Evolutionary conservation across 2,888 invertebrate genomes (phyloP), one percentile per base, ranked within the genome.

Genomic region (Morinoia aosen): DNA sequence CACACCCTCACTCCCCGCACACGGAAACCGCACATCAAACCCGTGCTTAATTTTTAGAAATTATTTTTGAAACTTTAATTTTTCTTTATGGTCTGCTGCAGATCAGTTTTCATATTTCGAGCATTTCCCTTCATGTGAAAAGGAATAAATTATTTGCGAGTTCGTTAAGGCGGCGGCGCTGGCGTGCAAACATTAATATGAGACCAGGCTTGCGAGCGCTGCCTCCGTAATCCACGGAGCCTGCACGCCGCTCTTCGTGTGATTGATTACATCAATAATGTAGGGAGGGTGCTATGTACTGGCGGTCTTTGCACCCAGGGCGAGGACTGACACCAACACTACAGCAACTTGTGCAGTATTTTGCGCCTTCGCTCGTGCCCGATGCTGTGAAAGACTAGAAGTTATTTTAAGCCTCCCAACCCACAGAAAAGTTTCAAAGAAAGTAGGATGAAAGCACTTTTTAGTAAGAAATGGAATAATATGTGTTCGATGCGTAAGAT

Each of bases 201-300:
- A 48, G 58, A 56, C 57, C 33, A 14, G 48, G 57, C 57, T 57
- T 57, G 57, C 90, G 40, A 90, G 25, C 48, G 90, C 90, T 48
- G 90, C 90, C 90, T 40, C 90, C 25, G 93, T 93, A 93, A 93
- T 93, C 93, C 93, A 57, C 57, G 93, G 57, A 93, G 57, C 93
- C 57, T 57, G 57, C 93, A 56, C 57, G 93, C 57, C 93, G 14
- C 93, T 39, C 40, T 90, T 57, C n/a, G 19, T 19, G 48, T 93
- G 93, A 93, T 93, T 93, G 93, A 93, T 93, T 57, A 48, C 57
- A n/a, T 39, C 57, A 93, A 93, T 93, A 57, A 48, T 33, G 93
- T 56, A 93, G 93, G 93, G 48, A 90, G 90, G 90, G 40, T 90
- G 90, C 48, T 40, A 39, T 48, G 48, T 90, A 90, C 90, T 11